Base-by-base conservation (phyloP, 2,888 invertebrate species). In the Gastrophysa polygoni region DNA sequence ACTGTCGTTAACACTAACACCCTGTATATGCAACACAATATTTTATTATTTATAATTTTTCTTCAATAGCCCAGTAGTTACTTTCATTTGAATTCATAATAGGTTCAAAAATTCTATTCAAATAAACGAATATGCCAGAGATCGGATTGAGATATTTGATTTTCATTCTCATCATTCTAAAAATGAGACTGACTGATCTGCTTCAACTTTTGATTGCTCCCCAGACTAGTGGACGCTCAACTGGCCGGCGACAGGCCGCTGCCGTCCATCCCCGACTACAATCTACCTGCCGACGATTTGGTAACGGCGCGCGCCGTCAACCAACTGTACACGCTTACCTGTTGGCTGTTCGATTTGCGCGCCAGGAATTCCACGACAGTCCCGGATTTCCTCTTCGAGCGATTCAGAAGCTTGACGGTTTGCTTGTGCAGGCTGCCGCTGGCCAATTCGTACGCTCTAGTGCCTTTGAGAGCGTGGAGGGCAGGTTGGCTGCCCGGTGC, bases 381-480 rank as follows among this genome's bases (percentile, higher is more conserved):
- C 67, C 85, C 86, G 1, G 71, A 70, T 38, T 84, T 82, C 69
- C 71, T 85, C 6, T 74, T 80, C 11, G 72, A 76, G 17, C 76
- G 80, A 2, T 75, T 85, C 20, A 81, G 77, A 70, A 82, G 81
- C 71, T 75, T 87, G 16, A 81, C 86, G 34, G 77, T 85, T 44
- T 86, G 85, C 63, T 73, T 90, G 21, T 83, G 87, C 18, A 82
- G 90, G 52, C 82, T 87, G 64, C 85, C 88, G 0, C 75, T 86
- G 34, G 85, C 90, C 1, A 89, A 89, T 78, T 87, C 88, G 52
- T 88, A 87, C 74, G 84, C 87, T 16, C 78, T 89, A 28, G 86
- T 86, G n/a, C 90, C 91, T 2, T 84, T 86, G 0, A 82, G 85
- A 56, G 86, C 87, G 2, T 90, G 89, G 89, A 85, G 84, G 66